phyloP scores from a whole-genome alignment of 2,888 invertebrate species.

The Adineta ricciae region DNA sequence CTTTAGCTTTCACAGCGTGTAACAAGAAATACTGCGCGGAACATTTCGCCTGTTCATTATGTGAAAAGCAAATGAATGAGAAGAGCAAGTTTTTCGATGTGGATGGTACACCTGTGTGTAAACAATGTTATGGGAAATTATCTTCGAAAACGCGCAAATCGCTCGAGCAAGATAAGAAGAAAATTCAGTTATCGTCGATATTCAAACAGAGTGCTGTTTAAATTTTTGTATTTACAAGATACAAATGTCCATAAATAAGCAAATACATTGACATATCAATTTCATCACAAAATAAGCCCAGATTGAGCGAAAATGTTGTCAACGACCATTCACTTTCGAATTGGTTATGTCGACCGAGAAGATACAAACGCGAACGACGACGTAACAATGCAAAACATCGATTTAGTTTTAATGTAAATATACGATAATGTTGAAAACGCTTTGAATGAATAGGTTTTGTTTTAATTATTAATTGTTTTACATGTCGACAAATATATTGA shows the following conservation, averaged over 20 bases:
- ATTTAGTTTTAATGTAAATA: slow-evolving; percentile 12
- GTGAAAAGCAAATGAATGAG: slow-evolving; percentile 80
- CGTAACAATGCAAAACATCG: slow-evolving; percentile 14
- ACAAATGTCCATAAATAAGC: neutral
- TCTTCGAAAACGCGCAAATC: slow-evolving; percentile 62
- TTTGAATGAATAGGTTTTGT: slow-evolving; percentile 21
- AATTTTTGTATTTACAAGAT: slow-evolving; percentile 14
- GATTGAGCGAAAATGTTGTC: neutral
- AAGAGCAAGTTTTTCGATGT: slow-evolving; percentile 83
- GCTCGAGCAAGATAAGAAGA: neutral
- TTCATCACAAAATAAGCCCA: slow-evolving; percentile 21
- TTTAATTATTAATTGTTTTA: slow-evolving; percentile 18
- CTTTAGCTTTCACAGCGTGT: slow-evolving; percentile 81
- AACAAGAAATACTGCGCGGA: slow-evolving; percentile 99
- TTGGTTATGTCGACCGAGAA: neutral
- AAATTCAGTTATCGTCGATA: neutral
- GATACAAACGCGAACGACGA: neutral
- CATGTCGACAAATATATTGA: slow-evolving; percentile 2
- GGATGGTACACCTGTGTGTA: slow-evolving; percentile 90
- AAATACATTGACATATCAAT: slow-evolving; percentile 15
- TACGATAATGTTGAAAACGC: neutral
- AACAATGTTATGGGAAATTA: slow-evolving; percentile 92
- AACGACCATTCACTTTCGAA: neutral
- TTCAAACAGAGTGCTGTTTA: neutral
- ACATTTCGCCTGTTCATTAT: slow-evolving; percentile 92